Evolutionary conservation across 2,797 vertebrate species (phyloP).

Genomic region (Enoplosus armatus): DNA sequence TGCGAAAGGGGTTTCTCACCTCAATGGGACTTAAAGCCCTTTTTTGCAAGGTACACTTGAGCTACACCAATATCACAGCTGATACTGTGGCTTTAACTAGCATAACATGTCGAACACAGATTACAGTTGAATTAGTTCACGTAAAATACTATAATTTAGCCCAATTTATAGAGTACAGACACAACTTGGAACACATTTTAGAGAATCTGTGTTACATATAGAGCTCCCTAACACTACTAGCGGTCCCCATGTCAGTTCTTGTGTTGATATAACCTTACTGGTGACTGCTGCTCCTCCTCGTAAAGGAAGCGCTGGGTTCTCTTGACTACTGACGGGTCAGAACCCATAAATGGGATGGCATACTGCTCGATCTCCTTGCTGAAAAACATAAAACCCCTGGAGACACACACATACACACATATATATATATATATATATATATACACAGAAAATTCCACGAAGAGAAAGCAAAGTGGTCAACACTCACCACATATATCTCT

Average conservation of each 20-base stretch:
- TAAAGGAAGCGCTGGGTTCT: slow-evolving; percentile 90
- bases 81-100: too few relatives aligned
- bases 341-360: slow-evolving; percentile 88
- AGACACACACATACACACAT: slow-evolving; percentile 1
- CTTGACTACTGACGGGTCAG: slow-evolving; percentile 89
- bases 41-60: too few relatives aligned
- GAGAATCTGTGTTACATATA: too few relatives aligned
- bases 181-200: too few relatives aligned
- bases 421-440: slow-evolving; percentile 3
- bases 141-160: too few relatives aligned
- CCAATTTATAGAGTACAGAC: too few relatives aligned
- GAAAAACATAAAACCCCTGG: slow-evolving; percentile 86
- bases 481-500: slow-evolving; percentile 1
- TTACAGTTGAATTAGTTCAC: too few relatives aligned
- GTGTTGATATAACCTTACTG: slow-evolving; percentile 81
- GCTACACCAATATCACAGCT: too few relatives aligned
- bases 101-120: too few relatives aligned
- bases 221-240: too few relatives aligned
- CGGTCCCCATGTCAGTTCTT: neutral
- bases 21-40: too few relatives aligned
- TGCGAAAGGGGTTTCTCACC: too few relatives aligned
- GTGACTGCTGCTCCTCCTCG: slow-evolving; percentile 84
- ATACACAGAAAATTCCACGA: slow-evolving; percentile 2
- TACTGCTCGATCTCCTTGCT: slow-evolving; percentile 87
- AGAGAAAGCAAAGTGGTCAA: slow-evolving; percentile 15